Conservation (phyloP, 2,888 invertebrate genomes). For the Limenitis arthemis region DNA sequence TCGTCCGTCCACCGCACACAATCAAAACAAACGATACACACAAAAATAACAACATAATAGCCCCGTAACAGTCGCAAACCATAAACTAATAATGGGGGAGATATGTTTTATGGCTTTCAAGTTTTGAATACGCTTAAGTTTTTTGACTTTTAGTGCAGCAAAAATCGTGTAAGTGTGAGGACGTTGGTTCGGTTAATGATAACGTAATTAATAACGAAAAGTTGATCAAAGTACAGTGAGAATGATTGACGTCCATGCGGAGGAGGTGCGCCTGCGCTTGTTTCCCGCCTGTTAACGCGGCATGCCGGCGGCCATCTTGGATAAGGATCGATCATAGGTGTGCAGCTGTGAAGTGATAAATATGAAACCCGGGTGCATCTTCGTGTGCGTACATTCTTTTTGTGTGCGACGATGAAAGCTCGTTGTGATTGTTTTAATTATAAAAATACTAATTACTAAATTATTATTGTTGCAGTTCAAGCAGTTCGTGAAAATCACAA, state of each 20-base stretch:
- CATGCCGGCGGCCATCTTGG: constrained; percentile 66
- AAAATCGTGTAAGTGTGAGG: constrained; percentile 51
- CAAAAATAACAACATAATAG: constrained; percentile 66
- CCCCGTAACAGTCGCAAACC: constrained; percentile 61
- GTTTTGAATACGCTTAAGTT: constrained; percentile 63
- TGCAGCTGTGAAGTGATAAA: constrained; percentile 67
- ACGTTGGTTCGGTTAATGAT: constrained; percentile 39
- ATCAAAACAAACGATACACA: constrained; percentile 65
- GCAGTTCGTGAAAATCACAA: no score
- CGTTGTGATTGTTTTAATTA: background rate
- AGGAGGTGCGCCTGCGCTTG: constrained; percentile 58
- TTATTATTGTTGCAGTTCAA: background rate
- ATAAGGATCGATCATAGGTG: constrained; percentile 68
- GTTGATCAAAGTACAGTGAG: constrained; percentile 12
- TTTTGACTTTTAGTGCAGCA: constrained; percentile 62
- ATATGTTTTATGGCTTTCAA: constrained; percentile 67
- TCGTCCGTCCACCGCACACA: constrained; percentile 59
- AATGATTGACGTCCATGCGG: constrained; percentile 47
- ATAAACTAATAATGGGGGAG: constrained; percentile 73
- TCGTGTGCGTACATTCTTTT: constrained; percentile 40
- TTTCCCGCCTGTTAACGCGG: constrained; percentile 57
- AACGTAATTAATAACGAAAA: constrained; percentile 14
- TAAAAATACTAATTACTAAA: background rate
- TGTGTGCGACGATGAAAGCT: constrained; percentile 25
- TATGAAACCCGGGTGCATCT: constrained; percentile 39